Evolutionary conservation across 1,140 invertebrate species (phyloP).

Genomic region (Globodera rostochiensis): DNA sequence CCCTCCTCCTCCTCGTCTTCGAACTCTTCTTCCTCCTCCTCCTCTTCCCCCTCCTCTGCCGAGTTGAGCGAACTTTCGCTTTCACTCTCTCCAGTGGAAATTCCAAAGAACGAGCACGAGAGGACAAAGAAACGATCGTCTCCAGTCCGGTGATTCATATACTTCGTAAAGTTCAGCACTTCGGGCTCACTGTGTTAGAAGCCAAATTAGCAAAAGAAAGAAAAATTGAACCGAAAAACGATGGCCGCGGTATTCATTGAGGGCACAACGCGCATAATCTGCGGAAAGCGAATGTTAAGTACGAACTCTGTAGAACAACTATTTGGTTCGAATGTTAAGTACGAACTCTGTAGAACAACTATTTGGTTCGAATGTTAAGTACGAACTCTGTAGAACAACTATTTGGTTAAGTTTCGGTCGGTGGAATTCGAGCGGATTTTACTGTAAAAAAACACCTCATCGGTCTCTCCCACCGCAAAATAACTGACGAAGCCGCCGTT

Average conservation of each 20-base stretch:
- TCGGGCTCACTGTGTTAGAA: constrained; percentile 45
- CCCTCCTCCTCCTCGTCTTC: constrained; percentile 13
- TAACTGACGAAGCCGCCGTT: constrained; percentile 49
- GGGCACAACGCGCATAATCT: constrained; percentile 48
- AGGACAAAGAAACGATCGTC: constrained; percentile 43
- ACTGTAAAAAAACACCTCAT: constrained; percentile 34
- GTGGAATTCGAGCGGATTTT: background rate
- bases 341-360: background rate
- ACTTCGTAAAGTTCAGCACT: constrained; percentile 53
- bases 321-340: background rate
- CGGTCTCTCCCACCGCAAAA: constrained; percentile 40
- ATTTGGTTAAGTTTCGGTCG: background rate
- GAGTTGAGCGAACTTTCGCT: constrained; percentile 30
- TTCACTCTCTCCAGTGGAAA: constrained; percentile 39
- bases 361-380: no score
- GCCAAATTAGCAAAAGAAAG: background rate
- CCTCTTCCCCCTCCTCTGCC: constrained; percentile 23
- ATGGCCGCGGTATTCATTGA: constrained; percentile 36
- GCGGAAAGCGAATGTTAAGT: background rate
- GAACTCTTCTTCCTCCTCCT: background rate
- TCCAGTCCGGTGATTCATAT: constrained; percentile 43
- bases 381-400: background rate
- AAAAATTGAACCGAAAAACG: constrained; percentile 41
- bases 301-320: background rate
- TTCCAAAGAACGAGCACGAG: constrained; percentile 45